Base-by-base conservation (phyloP, 1,140 invertebrate genomes). In the Micrasema longulum region DNA sequence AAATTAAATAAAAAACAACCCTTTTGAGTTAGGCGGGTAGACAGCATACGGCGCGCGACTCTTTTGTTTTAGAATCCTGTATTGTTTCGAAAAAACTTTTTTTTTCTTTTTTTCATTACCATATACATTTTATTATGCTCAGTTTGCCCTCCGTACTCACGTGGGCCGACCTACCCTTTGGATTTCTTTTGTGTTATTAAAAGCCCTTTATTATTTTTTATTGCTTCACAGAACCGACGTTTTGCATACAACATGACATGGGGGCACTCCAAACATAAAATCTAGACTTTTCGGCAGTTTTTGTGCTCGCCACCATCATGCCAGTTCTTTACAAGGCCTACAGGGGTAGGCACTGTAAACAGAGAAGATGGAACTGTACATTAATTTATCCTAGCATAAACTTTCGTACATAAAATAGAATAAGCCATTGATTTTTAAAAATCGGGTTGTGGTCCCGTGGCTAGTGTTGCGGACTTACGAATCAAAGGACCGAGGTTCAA, bases 181-280 rank as follows among this genome's bases (percentile, higher is more conserved):
- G 31, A 66, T 35, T 52, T 66, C 26, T 66, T 52, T 66, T 66
- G 45, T 66, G 57, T 22, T 41, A 35, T 11, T 26, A 41, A 5
- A 53, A 26, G 31, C 64, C 41, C 20, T 60, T 60, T 71, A 35
- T 63, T 72, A 41, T 66, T 63, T 69, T 69, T 50, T 64, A 66
- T 45, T 38, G 47, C 23, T 10, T 62, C 38, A 20, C 10, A 22
- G 47, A 45, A 10, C 50, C 50, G 16, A 53, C 68, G 47, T 71
- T 74, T 74, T 74, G 73, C 73, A 74, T 74, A 74, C 73, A n/a
- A n/a, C n/a, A n/a, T n/a, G 63, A 35, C 73, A 74, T 74, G 69
- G 48, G 73, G 73, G 73, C 52, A 48, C 45, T 48, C 64, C 64
- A 26, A 50, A n/a, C n/a, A n/a, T n/a, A n/a, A n/a, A n/a, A n/a